These are phyloP conservation scores for Drosophila picticornis DNA, from an alignment of 2,888 invertebrate species.

Conservation along the genomic window DNA sequence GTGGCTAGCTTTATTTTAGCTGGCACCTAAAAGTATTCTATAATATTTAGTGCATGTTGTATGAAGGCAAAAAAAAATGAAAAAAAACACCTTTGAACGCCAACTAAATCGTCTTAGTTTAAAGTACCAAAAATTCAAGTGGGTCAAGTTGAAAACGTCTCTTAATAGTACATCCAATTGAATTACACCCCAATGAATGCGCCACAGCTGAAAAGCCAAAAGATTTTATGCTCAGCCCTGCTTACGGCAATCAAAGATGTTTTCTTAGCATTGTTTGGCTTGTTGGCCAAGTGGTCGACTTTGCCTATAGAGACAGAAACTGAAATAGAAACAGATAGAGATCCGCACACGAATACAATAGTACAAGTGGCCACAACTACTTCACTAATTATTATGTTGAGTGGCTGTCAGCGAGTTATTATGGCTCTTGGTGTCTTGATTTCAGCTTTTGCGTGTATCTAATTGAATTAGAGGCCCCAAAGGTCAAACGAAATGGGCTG, in stretches of 20 bases:
- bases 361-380: conserved; percentile 14
- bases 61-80: not conserved
- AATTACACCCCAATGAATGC: conserved; percentile 12
- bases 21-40: conserved; percentile 27
- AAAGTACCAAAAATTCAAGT: conserved; percentile 20
- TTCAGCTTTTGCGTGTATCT: conserved; percentile 55
- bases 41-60: not conserved
- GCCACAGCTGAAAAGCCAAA: conserved; percentile 1
- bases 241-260: conserved; percentile 18
- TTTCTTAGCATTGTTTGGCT: conserved; percentile 20
- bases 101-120: conserved; percentile 19
- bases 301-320: not conserved
- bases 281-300: conserved; percentile 20
- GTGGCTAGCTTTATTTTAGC: not conserved
- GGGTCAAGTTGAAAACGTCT: conserved; percentile 37
- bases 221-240: conserved; percentile 11
- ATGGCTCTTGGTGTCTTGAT: conserved; percentile 33
- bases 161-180: conserved; percentile 15
- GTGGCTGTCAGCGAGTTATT: conserved; percentile 43
- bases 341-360: conserved; percentile 12
- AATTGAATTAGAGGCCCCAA: conserved; percentile 68
- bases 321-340: not conserved
- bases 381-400: conserved; percentile 59
- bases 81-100: not conserved
- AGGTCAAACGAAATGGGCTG: conserved; percentile 67